Evolutionary conservation across 2,888 invertebrate genomes (phyloP).

Genomic region (Eutolmus rufibarbis): DNA sequence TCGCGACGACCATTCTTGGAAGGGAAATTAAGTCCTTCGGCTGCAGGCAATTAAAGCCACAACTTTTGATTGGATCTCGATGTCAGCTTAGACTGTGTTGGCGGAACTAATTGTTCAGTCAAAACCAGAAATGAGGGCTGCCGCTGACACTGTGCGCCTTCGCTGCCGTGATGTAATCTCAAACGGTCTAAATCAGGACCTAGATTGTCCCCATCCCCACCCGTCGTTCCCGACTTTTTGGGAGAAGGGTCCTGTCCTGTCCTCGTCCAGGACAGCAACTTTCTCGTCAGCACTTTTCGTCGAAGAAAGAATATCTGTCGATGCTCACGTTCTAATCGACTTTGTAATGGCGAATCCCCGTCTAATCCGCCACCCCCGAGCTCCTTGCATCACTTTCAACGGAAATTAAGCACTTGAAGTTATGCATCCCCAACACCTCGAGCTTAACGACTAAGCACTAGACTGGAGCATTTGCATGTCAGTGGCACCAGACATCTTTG

Average conservation of each 20-base stretch:
- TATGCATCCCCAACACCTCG: not conserved
- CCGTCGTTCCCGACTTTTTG: not conserved
- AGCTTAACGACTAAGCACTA: not conserved
- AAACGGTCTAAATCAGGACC: not conserved
- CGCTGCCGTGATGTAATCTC: not conserved
- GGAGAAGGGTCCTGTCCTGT: not conserved
- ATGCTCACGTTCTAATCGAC: not conserved
- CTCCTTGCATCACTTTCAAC: constrained; percentile 13
- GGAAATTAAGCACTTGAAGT: constrained; percentile 19
- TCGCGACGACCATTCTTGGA: not conserved
- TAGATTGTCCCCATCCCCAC: not conserved
- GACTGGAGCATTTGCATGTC: constrained; percentile 13
- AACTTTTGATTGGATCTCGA: constrained; percentile 33
- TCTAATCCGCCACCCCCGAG: not conserved
- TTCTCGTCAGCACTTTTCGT: not conserved
- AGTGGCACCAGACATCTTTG: not conserved
- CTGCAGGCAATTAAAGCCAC: constrained; percentile 10
- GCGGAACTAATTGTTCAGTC: constrained; percentile 17
- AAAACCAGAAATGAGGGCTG: constrained; percentile 16
- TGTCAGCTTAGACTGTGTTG: not conserved
- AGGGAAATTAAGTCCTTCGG: constrained; percentile 3
- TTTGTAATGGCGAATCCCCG: not conserved
- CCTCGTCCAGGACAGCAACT: not conserved
- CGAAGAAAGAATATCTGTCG: not conserved
- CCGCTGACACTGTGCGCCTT: not conserved